These are phyloP conservation scores for Tribolium freemani DNA, from an alignment of 2,888 invertebrate species.

Conservation along the genomic window DNA sequence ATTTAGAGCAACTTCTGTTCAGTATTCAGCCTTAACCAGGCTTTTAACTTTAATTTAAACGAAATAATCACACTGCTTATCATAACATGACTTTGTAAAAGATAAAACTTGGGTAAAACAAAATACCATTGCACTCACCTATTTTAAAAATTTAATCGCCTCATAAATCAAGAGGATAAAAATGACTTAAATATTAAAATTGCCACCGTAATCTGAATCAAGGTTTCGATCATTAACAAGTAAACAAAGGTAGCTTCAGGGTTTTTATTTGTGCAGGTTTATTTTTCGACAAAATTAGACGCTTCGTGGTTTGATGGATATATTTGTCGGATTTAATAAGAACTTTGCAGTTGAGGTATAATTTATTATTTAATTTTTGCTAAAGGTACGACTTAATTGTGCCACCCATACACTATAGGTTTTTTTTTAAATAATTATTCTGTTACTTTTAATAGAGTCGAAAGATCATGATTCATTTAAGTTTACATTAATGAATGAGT, in stretches of 20 bases:
- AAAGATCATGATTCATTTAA: neutral
- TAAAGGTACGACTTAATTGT: too few species aligned
- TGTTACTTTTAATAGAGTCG: too few species aligned
- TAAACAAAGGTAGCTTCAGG: neutral
- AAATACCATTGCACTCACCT: too few species aligned
- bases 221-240: neutral
- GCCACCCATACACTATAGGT: too few species aligned
- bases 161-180: neutral
- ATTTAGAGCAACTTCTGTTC: too few species aligned
- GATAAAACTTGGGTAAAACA: too few species aligned
- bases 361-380: too few species aligned
- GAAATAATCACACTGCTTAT: too few species aligned
- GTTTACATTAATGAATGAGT: neutral
- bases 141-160: neutral
- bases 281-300: neutral
- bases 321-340: neutral
- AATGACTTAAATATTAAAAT: neutral
- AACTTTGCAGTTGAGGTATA: neutral
- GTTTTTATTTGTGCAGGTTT: neutral
- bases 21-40: too few species aligned
- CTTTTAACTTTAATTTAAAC: too few species aligned
- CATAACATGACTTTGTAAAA: too few species aligned
- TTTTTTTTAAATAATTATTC: too few species aligned
- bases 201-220: neutral
- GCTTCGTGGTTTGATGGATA: neutral